These are phyloP conservation scores for Drosophila pegasa DNA, from an alignment of 2,888 invertebrate species.

Conservation along the genomic window DNA sequence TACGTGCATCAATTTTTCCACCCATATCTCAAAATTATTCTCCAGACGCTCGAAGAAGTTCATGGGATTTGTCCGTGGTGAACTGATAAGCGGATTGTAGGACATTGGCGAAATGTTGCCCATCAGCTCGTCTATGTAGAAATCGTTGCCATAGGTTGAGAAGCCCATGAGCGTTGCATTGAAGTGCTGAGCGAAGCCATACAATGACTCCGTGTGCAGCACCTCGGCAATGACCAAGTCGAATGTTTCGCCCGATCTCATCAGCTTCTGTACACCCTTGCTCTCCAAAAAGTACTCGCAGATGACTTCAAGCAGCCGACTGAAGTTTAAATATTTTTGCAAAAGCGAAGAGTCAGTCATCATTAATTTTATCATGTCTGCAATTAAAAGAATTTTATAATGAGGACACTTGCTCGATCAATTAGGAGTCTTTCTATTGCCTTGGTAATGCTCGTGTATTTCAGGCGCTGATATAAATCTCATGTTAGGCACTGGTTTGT, in stretches of 20 bases:
- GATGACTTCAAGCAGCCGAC: neutral
- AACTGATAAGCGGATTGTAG: conserved; percentile 72
- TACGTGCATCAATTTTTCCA: conserved; percentile 55
- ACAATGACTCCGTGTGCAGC: conserved; percentile 79
- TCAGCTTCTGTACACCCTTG: conserved; percentile 51
- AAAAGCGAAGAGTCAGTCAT: neutral
- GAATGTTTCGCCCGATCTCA: conserved; percentile 79
- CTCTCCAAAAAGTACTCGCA: conserved; percentile 34
- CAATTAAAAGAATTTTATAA: neutral
- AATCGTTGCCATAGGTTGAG: conserved; percentile 65
- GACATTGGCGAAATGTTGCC: conserved; percentile 80
- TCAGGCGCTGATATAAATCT: conserved; percentile 52
- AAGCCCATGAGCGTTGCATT: conserved; percentile 72
- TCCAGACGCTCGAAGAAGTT: conserved; percentile 77
- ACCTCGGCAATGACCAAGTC: conserved; percentile 83
- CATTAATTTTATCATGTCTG: conserved; percentile 28
- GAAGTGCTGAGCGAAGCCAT: conserved; percentile 75
- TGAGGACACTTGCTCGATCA: too few relatives aligned
- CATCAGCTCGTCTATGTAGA: conserved; percentile 49
- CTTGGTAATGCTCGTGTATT: conserved; percentile 26
- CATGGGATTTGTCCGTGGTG: conserved; percentile 78
- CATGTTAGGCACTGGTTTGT: conserved; percentile 52
- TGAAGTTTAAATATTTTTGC: conserved; percentile 18
- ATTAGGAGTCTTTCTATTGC: conserved; percentile 26
- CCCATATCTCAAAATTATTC: conserved; percentile 67